Evolutionary conservation across 2,888 invertebrate species (phyloP), one percentile per base, ranked within the genome.

Genomic region (Polymixis flavicincta): DNA sequence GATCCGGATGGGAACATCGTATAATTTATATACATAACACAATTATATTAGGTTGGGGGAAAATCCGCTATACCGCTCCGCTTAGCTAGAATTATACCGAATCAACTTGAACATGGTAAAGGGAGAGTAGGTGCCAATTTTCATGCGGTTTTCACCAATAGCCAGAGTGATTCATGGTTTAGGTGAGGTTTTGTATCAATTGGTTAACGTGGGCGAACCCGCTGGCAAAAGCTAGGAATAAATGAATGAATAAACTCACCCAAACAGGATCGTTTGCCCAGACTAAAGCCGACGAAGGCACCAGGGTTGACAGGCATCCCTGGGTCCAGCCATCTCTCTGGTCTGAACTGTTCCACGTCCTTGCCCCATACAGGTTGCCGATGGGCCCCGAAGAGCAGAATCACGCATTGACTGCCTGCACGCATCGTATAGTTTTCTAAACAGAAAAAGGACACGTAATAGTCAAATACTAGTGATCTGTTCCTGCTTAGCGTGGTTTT

Each of bases 321-420:
- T 0, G 78, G 55, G 13, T 88, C 79, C 48, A 92, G 64, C 92
- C 93, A 93, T 45, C 93, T 81, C 28, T 91, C 92, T 2, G 92
- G 93, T 0, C 78, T 81, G 76, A 90, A 93, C 57, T 85, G 64
- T 0, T 87, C 83, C 0, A 78, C 88, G 55, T 92, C 91, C 1
- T 85, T 75, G 1, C 92, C 92, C 92, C 92, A 92, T 0, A 85
- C 78, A 0, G 87, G 72, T n/a, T 90, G 80, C 0, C 88, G 86
- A 19, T 90, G 88, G 32, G 88, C 79, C 0, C 89, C 91, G 8
- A 80, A 83, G 1, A 83, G 63, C 14, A 85, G 37, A 42, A 87
- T 28, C 7, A 89, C 63, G 65, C 89, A 89, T 17, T 87, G 85
- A 32, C 85, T 85, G 0, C 88, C 91, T 0, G 88, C 82, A 1